Conservation (phyloP, 1,140 invertebrate genomes). For the Lasioglossum albipes region DNA sequence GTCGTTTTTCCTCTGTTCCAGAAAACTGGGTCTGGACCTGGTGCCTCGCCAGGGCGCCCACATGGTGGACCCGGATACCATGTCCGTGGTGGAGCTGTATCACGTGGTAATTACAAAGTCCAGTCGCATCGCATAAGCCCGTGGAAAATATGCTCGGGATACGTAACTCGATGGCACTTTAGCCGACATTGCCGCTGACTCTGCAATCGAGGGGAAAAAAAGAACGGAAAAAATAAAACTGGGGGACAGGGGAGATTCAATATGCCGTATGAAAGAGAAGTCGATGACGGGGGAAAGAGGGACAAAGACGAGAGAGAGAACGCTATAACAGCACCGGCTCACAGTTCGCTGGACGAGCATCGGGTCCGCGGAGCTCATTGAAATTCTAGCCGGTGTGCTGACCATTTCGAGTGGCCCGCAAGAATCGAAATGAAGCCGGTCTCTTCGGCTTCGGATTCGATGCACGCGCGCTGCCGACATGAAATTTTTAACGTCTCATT, state of each 20-base stretch:
- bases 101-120: constrained; percentile 83
- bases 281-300: not conserved
- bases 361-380: constrained; percentile 9
- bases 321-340: not conserved
- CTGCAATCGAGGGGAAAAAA: not conserved
- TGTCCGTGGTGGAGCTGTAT: constrained; percentile 93
- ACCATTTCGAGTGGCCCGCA: constrained; percentile 29
- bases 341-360: not conserved
- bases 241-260: not conserved
- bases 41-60: constrained; percentile 92
- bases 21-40: constrained; percentile 94
- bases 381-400: constrained; percentile 32
- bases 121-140: not conserved
- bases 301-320: not conserved
- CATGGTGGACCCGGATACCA: constrained; percentile 92
- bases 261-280: not conserved
- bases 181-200: not conserved
- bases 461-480: not conserved
- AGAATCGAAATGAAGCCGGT: constrained; percentile 34
- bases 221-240: no score
- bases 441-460: not conserved
- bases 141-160: not conserved
- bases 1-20: constrained; percentile 81
- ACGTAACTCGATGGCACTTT: not conserved
- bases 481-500: constrained; percentile 10